Evolutionary conservation across 2,888 invertebrate species (phyloP).

Genomic region (Drosophila pegasa): DNA sequence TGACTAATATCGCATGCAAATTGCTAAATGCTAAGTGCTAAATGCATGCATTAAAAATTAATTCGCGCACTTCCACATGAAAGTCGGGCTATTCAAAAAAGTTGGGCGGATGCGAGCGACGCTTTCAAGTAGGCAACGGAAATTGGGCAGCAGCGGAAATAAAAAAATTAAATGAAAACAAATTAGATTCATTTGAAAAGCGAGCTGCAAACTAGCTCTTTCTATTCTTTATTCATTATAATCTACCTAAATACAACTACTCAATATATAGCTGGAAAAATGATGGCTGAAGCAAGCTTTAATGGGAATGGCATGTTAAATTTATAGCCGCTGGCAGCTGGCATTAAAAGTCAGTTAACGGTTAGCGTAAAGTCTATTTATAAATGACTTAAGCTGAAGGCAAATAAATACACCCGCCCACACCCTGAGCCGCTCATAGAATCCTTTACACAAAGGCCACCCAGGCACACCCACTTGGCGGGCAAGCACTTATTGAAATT

Average conservation of each 20-base stretch:
- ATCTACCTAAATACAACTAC: neutral
- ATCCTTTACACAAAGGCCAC: constrained; percentile 27
- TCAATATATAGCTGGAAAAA: neutral
- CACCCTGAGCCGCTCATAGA: neutral
- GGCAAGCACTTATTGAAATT: constrained; percentile 68
- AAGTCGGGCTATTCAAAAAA: constrained; percentile 1
- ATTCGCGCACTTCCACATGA: neutral
- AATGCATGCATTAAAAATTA: constrained; percentile 11
- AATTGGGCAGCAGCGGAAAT: neutral
- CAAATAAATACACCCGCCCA: constrained; percentile 35
- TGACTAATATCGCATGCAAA: neutral
- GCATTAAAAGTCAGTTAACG: neutral
- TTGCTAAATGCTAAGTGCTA: constrained; percentile 2
- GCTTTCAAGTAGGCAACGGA: constrained; percentile 22
- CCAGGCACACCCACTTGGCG: constrained; percentile 10
- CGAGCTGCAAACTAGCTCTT: neutral
- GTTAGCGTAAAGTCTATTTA: constrained; percentile 34
- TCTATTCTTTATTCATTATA: neutral
- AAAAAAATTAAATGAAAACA: neutral
- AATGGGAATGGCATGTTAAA: neutral
- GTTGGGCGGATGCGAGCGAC: neutral
- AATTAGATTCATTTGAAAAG: constrained; percentile 3
- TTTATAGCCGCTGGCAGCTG: neutral
- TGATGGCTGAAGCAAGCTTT: neutral
- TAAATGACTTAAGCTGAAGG: constrained; percentile 46